Conservation (phyloP, 2,888 invertebrate species). For the Conchocele bisecta region DNA sequence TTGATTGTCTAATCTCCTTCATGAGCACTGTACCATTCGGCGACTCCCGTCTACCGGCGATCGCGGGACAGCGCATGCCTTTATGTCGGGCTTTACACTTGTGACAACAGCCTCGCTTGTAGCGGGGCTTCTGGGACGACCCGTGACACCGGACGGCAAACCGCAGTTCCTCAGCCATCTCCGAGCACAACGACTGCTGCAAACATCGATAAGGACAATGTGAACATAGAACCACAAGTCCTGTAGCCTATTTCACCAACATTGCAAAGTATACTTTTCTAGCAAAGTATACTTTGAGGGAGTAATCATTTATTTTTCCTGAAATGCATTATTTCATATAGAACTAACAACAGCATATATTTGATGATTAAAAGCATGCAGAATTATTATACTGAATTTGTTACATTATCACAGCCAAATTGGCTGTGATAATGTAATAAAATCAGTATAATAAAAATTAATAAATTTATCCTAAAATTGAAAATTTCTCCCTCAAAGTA, state of each 20-base stretch:
- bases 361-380: too few relatives aligned
- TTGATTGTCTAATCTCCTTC: slow-evolving; percentile 65
- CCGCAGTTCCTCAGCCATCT: slow-evolving; percentile 95
- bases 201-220: slow-evolving; percentile 50
- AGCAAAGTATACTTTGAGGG: too few relatives aligned
- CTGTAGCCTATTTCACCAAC: not conserved
- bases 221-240: not conserved
- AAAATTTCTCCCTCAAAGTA: too few relatives aligned
- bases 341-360: too few relatives aligned
- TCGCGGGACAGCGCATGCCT: slow-evolving; percentile 43
- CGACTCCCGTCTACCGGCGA: slow-evolving; percentile 51
- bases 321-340: too few relatives aligned
- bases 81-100: slow-evolving; percentile 63
- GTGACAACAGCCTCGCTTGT: slow-evolving; percentile 64
- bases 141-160: slow-evolving; percentile 95
- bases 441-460: too few relatives aligned
- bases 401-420: too few relatives aligned
- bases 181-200: slow-evolving; percentile 94
- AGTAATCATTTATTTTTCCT: too few relatives aligned
- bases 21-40: slow-evolving; percentile 75
- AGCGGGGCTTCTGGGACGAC: slow-evolving; percentile 89
- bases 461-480: too few relatives aligned
- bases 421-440: too few relatives aligned
- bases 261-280: too few relatives aligned
- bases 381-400: too few relatives aligned